Base-by-base conservation (phyloP, 2,113 vertebrate species). In the Istiophorus platypterus region DNA sequence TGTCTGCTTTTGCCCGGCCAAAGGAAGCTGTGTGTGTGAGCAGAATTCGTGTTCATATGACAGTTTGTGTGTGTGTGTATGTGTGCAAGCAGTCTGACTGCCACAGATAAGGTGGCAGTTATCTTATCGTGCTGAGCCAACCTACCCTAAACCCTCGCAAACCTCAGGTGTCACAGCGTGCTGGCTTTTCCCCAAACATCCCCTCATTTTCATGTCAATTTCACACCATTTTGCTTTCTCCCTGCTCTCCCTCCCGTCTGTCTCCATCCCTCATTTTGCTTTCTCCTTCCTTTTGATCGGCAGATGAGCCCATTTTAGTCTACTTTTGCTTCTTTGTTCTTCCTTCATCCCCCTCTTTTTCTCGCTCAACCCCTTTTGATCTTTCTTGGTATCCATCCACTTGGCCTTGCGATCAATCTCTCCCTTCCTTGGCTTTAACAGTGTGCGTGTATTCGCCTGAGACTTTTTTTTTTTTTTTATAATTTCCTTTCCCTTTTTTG, bases 51-150 rank as follows among this genome's bases (percentile, higher is more conserved):
- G 76, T 74, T 79, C 71, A 85, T 63, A 69, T 83, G 82, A 89
- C 68, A 45, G 34, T 42, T 24, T 63, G 71, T 65, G 57, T 62
- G 57, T 75, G 39, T 59, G 18, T 41, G 45, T 76, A 64, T 78
- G 72, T 77, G 78, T 79, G 74, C 76, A 73, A 67, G 76, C 73
- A 67, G 89, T 87, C 88, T 93, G 93, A 93, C 86, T 24, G 72
- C 66, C 62, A 56, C 80, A 81, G 92, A 94, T 93, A 93, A 92
- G 92, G 86, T 79, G 74, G 88, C 85, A 86, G 78, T 90, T 93
- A 92, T 92, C 90, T 90, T 89, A 90, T 91, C 88, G 29, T 62
- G 65, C 82, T 64, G 82, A 85, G 85, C 91, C 86, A 90, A 93
- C 83, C 87, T 80, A 42, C 68, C 85, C 88, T 73, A 82, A 82